phyloP scores from a whole-genome alignment of 2,113 vertebrate genomes.

The Paralichthys olivaceus region DNA sequence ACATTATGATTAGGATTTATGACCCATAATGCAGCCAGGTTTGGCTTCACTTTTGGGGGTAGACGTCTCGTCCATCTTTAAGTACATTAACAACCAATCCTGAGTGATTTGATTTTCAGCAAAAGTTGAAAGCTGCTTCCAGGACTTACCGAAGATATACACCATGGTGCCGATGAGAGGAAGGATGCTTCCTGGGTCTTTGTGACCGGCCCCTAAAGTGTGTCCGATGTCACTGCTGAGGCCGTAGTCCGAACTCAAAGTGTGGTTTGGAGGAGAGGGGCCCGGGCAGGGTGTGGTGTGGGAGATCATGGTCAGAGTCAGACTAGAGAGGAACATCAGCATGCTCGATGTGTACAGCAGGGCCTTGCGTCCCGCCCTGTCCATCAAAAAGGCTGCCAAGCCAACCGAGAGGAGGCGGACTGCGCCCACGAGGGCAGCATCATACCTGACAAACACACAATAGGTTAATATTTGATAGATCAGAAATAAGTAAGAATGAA shows the following conservation, averaged over 20 bases:
- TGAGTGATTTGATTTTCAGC: not conserved
- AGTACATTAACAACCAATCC: too few species aligned
- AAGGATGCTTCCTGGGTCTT: slow-evolving; percentile 67
- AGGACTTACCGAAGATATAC: slow-evolving; percentile 91
- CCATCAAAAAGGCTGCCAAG: slow-evolving; percentile 88
- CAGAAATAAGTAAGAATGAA: not conserved
- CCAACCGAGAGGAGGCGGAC: slow-evolving; percentile 88
- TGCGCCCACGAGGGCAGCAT: slow-evolving; percentile 88
- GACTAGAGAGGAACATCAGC: slow-evolving; percentile 87
- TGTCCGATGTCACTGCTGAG: slow-evolving; percentile 1
- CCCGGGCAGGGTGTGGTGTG: slow-evolving; percentile 47
- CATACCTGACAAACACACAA: slow-evolving; percentile 71
- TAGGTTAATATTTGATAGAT: not conserved
- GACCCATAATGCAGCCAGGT: too few species aligned
- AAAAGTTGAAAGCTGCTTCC: not conserved
- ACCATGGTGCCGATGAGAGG: slow-evolving; percentile 90
- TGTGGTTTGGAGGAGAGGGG: slow-evolving; percentile 43
- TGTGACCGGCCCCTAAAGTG: slow-evolving; percentile 62
- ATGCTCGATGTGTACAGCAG: slow-evolving; percentile 90
- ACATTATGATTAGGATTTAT: too few species aligned
- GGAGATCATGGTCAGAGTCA: slow-evolving; percentile 87
- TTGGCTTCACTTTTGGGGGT: too few species aligned
- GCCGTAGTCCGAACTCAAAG: slow-evolving; percentile 25
- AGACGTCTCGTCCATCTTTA: too few species aligned
- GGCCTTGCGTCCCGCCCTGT: slow-evolving; percentile 91